Evolutionary conservation across 2,888 invertebrate genomes (phyloP).

Genomic region (Tigriopus californicus): DNA sequence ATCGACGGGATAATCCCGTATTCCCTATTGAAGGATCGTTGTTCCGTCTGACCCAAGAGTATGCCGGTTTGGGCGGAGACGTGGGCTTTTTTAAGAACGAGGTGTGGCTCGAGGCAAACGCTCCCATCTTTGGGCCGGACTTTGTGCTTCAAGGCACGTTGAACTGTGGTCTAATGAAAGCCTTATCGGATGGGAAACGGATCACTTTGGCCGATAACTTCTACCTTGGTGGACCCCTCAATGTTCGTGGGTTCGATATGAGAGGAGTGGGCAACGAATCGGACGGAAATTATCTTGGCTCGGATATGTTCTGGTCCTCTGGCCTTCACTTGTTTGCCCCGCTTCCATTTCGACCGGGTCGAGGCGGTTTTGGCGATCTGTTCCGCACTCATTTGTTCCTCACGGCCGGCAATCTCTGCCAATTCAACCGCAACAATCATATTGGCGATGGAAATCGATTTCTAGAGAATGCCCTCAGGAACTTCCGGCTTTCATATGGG

Average conservation of each 20-base stretch:
- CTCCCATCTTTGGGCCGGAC: conserved; percentile 31
- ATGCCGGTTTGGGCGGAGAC: conserved; percentile 77
- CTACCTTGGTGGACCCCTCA: conserved; percentile 73
- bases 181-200: not conserved
- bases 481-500: conserved; percentile 35
- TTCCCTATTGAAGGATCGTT: conserved; percentile 57
- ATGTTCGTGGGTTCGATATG: conserved; percentile 66
- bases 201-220: conserved; percentile 40
- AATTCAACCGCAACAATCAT: conserved; percentile 3
- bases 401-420: conserved; percentile 51
- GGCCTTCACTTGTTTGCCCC: conserved; percentile 76
- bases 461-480: not conserved
- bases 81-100: conserved; percentile 74
- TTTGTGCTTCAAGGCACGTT: conserved; percentile 12
- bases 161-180: conserved; percentile 4
- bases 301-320: conserved; percentile 24
- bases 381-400: conserved; percentile 75
- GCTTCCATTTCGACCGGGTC: conserved; percentile 62
- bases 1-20: conserved; percentile 50
- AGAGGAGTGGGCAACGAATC: conserved; percentile 68
- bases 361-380: conserved; percentile 57
- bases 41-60: conserved; percentile 53
- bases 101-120: conserved; percentile 46
- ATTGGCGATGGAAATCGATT: not conserved
- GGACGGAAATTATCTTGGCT: conserved; percentile 53